Percentiles rank a stretch among this genome's conserved stretches.
Evolutionary conservation across 2,797 vertebrate genomes (phyloP).

Genomic region (Diplodus puntazzo): DNA sequence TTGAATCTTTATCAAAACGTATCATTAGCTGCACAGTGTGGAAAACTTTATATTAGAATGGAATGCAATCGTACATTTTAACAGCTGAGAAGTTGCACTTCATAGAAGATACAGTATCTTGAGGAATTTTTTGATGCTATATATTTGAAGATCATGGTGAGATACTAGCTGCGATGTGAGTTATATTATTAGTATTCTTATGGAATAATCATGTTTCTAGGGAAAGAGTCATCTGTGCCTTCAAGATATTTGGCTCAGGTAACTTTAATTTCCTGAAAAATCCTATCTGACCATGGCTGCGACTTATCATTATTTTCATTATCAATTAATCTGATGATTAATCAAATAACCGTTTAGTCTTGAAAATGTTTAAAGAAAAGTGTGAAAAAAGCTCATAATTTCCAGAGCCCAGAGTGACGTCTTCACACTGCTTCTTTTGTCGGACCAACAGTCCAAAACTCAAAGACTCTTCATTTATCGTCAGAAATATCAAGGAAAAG

Average conservation of each 20-base stretch:
- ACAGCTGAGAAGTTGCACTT: not conserved
- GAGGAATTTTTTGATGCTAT: not conserved
- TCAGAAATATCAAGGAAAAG: too few relatives aligned
- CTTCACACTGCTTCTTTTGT: too few relatives aligned
- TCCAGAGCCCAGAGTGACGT: too few relatives aligned
- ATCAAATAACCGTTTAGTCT: too few relatives aligned
- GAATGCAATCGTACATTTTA: not conserved
- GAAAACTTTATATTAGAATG: not conserved
- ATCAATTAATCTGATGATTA: too few relatives aligned
- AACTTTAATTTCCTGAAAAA: not conserved
- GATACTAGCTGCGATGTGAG: not conserved
- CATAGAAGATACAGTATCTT: not conserved
- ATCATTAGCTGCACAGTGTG: not conserved
- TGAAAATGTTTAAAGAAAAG: too few relatives aligned
- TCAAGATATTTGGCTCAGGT: not conserved
- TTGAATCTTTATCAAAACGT: too few relatives aligned
- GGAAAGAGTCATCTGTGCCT: too few relatives aligned
- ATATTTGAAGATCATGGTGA: not conserved
- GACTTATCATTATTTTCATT: too few relatives aligned
- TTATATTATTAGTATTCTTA: not conserved
- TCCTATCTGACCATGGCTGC: not conserved
- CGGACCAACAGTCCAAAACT: too few relatives aligned
- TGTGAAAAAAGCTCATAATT: too few relatives aligned
- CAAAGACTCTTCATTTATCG: too few relatives aligned
- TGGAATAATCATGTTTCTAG: not conserved